Evolutionary conservation across 2,888 invertebrate species (phyloP).

Genomic region (Cylloceria caligata): DNA sequence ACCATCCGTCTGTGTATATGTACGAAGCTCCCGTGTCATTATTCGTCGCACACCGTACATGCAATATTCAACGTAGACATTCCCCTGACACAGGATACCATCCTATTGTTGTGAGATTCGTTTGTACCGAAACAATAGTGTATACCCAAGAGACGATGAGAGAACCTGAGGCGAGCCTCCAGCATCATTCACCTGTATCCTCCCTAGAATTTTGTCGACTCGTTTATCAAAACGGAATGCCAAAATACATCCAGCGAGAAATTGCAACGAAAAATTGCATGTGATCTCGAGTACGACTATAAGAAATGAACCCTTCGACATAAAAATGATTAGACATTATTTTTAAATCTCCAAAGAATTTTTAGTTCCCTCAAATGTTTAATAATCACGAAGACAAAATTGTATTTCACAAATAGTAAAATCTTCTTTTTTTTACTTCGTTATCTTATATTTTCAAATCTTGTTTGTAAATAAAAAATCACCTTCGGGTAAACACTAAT

Average conservation of each 20-base stretch:
- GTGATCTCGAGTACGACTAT: background rate
- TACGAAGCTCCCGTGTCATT: slow-evolving; percentile 52
- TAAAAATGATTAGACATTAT: background rate
- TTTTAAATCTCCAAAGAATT: background rate
- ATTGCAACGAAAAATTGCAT: background rate
- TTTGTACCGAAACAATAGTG: slow-evolving; percentile 74
- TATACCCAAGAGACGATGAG: slow-evolving; percentile 71
- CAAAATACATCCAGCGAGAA: background rate
- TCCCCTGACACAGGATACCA: slow-evolving; percentile 73
- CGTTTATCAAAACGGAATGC: background rate
- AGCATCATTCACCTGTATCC: slow-evolving; percentile 11
- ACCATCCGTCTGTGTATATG: background rate
- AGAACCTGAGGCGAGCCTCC: slow-evolving; percentile 60
- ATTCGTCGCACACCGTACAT: slow-evolving; percentile 54
- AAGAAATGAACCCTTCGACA: background rate
- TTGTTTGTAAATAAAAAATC: no score
- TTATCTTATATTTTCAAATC: no score
- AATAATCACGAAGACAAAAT: no score
- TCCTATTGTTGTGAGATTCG: slow-evolving; percentile 72
- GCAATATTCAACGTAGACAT: slow-evolving; percentile 68
- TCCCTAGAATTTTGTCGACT: background rate
- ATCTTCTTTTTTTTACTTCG: no score
- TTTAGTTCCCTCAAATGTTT: background rate
- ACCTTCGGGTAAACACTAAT: no score
- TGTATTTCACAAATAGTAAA: no score